Evolutionary conservation across 2,888 invertebrate species (phyloP).

Genomic region (Luperina testacea): DNA sequence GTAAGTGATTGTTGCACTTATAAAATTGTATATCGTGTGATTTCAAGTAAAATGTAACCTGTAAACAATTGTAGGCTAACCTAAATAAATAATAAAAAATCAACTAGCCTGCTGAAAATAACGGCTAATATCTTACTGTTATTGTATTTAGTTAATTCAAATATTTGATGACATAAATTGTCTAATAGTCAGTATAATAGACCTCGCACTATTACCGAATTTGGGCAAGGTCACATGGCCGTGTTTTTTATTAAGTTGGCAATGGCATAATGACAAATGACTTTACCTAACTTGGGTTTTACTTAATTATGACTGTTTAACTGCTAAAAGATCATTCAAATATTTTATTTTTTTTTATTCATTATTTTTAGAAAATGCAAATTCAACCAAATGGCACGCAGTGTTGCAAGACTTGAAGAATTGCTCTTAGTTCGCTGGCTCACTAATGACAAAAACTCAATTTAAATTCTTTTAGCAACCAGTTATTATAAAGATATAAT

Average conservation of each 20-base stretch:
- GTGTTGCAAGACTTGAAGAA: not conserved
- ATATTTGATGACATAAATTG: not conserved
- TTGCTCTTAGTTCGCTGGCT: not conserved
- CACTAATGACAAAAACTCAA: not conserved
- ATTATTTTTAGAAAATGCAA: conserved; percentile 2
- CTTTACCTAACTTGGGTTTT: not conserved
- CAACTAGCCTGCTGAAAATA: not conserved
- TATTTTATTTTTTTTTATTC: not conserved
- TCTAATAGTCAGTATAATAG: not conserved
- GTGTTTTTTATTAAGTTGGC: conserved; percentile 9
- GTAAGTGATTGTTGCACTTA: too few relatives aligned
- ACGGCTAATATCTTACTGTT: not conserved
- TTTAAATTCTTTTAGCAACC: not conserved
- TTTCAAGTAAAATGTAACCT: too few relatives aligned
- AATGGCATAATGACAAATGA: not conserved
- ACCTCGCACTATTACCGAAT: conserved; percentile 17
- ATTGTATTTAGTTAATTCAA: not conserved
- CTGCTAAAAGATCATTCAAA: conserved; percentile 4
- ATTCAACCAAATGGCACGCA: not conserved
- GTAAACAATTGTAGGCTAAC: too few relatives aligned
- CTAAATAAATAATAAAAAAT: too few relatives aligned
- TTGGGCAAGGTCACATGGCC: not conserved
- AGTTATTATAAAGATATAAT: not conserved
- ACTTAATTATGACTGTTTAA: too few relatives aligned
- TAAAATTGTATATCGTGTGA: too few relatives aligned